Conservation (phyloP, 2,888 invertebrate genomes). For the Aporophyla lueneburgensis region DNA sequence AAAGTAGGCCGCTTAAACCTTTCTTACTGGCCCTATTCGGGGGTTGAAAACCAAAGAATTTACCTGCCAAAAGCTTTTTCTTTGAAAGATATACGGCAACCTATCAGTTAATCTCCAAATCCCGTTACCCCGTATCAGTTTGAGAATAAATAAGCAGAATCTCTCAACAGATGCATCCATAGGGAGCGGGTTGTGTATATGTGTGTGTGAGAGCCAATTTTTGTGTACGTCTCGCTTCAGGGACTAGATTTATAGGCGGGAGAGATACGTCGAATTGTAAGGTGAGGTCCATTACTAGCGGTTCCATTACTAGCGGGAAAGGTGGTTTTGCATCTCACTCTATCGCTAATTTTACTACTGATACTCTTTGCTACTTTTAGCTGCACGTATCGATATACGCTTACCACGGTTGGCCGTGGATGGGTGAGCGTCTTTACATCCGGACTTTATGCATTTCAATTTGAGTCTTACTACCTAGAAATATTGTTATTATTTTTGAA, state of each 20-base stretch:
- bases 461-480: too few relatives aligned
- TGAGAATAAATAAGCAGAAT: slow-evolving; percentile 47
- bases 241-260: slow-evolving; percentile 67
- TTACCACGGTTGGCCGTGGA: too few relatives aligned
- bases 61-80: slow-evolving; percentile 5
- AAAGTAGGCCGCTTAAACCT: not conserved
- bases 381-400: too few relatives aligned
- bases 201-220: slow-evolving; percentile 68
- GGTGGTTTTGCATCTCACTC: not conserved
- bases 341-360: not conserved
- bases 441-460: too few relatives aligned
- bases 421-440: too few relatives aligned
- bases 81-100: slow-evolving; percentile 28
- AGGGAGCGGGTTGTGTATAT: slow-evolving; percentile 35
- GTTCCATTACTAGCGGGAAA: slow-evolving; percentile 8
- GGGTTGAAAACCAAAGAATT: slow-evolving; percentile 8
- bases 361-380: too few relatives aligned
- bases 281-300: slow-evolving; percentile 39
- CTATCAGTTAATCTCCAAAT: slow-evolving; percentile 51
- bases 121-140: slow-evolving; percentile 46
- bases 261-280: slow-evolving; percentile 52
- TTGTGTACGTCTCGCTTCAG: slow-evolving; percentile 66
- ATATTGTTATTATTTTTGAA: too few relatives aligned
- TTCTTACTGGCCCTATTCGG: not conserved
- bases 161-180: slow-evolving; percentile 63